Evolutionary conservation across 2,797 vertebrate genomes (phyloP).

Genomic region (Platalea minor): DNA sequence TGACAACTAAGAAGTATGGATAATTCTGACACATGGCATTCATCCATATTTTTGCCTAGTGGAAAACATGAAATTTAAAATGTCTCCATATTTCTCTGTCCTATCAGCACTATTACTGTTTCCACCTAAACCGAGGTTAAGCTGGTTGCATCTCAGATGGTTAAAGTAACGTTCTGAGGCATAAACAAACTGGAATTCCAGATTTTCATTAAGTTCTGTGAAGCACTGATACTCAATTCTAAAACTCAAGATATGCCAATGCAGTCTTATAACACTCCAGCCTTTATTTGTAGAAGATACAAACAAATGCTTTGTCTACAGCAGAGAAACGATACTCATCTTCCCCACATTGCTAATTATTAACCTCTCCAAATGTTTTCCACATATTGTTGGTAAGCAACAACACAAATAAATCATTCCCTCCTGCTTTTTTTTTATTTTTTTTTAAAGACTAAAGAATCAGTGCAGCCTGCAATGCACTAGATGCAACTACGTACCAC

Average conservation of each 20-base stretch:
- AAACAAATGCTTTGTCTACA: neutral
- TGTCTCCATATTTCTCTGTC: neutral
- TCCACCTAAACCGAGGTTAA: neutral
- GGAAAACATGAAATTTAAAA: neutral
- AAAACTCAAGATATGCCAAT: neutral
- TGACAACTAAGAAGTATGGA: neutral
- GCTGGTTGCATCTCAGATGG: neutral
- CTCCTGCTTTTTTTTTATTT: too few relatives aligned
- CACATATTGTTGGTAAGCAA: neutral
- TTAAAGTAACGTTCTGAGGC: neutral
- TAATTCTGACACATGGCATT: neutral
- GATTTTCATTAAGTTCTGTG: neutral
- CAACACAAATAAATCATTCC: neutral
- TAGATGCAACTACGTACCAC: neutral
- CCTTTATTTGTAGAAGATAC: neutral
- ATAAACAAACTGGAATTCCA: neutral
- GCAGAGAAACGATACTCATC: neutral
- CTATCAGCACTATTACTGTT: neutral
- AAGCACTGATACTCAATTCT: neutral
- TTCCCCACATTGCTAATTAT: neutral
- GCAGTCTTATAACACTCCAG: neutral
- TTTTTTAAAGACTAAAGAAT: neutral
- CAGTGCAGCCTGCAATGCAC: neutral
- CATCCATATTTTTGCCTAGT: neutral
- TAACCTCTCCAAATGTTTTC: constrained; percentile 4